phyloP scores from a whole-genome alignment of 2,113 vertebrate species.

The Gallinago media region DNA sequence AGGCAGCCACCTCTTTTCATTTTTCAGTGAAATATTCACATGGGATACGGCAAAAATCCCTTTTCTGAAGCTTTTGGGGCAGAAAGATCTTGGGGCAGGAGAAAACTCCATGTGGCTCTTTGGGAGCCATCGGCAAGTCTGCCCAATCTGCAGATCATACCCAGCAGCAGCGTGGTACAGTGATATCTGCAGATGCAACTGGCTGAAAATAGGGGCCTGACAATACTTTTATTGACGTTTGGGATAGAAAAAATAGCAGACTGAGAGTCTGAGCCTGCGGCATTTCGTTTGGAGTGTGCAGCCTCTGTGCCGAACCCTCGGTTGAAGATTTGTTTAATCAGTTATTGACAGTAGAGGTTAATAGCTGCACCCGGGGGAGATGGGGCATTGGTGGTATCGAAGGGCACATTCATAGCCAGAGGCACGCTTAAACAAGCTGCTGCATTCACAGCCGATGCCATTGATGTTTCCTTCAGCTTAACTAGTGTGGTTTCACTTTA shows the following conservation, averaged over 20 bases:
- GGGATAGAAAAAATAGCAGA: constrained; percentile 23
- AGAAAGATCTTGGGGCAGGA: neutral
- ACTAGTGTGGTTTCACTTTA: neutral
- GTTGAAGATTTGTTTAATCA: constrained; percentile 30
- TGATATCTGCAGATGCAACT: neutral
- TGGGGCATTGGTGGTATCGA: neutral
- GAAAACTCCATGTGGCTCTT: neutral
- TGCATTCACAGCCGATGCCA: neutral
- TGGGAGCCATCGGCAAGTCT: neutral
- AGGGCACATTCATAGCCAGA: constrained; percentile 23
- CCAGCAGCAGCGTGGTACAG: fast-evolving
- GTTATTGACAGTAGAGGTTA: constrained; percentile 50
- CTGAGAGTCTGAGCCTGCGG: neutral
- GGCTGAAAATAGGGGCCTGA: constrained; percentile 13
- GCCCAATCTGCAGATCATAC: fast-evolving
- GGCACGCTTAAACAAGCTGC: constrained; percentile 24
- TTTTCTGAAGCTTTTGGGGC: neutral
- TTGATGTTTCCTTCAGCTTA: neutral
- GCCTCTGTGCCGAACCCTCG: neutral
- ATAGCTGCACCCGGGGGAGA: neutral
- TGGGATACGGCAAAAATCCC: neutral
- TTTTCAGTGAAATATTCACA: neutral
- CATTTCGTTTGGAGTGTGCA: neutral
- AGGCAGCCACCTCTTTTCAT: neutral
- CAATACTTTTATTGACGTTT: constrained; percentile 61